phyloP scores from a whole-genome alignment of 1,140 invertebrate species.

The Nixonia krombeini region DNA sequence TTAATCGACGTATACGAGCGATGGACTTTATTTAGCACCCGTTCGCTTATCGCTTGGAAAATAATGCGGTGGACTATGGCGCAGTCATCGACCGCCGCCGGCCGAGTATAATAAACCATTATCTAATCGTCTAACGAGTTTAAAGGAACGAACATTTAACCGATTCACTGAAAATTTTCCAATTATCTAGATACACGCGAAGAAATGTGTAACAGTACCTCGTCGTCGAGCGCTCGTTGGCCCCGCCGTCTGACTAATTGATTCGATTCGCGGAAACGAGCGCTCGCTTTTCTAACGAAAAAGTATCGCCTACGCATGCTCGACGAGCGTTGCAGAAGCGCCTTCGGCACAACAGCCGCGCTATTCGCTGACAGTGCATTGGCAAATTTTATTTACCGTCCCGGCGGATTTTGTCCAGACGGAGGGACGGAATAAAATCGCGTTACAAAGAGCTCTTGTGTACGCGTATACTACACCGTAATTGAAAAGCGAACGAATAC shows the following conservation, averaged over 20 bases:
- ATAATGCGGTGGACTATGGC: constrained; percentile 32
- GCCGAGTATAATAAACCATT: constrained; percentile 17
- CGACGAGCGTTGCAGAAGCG: no score
- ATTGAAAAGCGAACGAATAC: not conserved
- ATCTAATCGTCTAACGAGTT: constrained; percentile 23
- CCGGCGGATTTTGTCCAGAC: no score
- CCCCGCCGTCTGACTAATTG: no score
- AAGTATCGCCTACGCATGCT: not conserved
- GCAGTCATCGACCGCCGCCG: constrained; percentile 24
- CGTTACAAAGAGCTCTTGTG: no score
- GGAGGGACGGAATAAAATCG: no score
- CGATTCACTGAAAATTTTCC: constrained; percentile 3
- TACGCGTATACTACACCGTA: no score
- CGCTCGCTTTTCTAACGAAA: not conserved
- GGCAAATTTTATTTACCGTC: no score
- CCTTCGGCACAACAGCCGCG: no score
- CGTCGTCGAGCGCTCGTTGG: no score
- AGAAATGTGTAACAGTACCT: not conserved
- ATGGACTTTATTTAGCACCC: constrained; percentile 8
- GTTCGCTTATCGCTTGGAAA: constrained; percentile 28
- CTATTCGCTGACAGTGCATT: no score
- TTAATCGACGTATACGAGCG: constrained; percentile 11
- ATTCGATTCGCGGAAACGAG: no score
- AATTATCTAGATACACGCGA: not conserved
- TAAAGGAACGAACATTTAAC: constrained; percentile 7